These are phyloP conservation scores for Drosophila monieri DNA, from an alignment of 2,888 invertebrate species.

Conservation along the genomic window DNA sequence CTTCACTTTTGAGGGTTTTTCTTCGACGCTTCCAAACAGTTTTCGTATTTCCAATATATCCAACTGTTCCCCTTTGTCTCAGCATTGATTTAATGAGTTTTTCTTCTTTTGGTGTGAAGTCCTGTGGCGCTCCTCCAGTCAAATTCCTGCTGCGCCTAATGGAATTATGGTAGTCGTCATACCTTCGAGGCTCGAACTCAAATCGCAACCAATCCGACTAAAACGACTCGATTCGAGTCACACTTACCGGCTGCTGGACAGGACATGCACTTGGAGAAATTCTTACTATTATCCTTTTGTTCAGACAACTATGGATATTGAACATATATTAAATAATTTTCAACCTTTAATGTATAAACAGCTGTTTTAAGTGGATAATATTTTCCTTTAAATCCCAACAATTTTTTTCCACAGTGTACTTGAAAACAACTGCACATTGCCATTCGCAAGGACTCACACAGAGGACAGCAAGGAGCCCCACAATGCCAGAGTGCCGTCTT, in stretches of 20 bases:
- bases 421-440: not conserved
- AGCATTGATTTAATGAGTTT: constrained; percentile 70
- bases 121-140: constrained; percentile 59
- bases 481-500: constrained; percentile 57
- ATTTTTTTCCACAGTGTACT: constrained; percentile 8
- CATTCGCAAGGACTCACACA: constrained; percentile 30
- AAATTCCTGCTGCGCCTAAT: constrained; percentile 57
- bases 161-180: constrained; percentile 72
- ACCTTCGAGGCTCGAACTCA: constrained; percentile 40
- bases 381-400: not conserved
- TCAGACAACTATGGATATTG: too few species aligned
- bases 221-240: constrained; percentile 50
- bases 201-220: constrained; percentile 25
- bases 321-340: too few species aligned
- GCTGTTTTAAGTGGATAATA: too few species aligned
- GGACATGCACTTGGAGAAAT: constrained; percentile 13
- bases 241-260: constrained; percentile 52
- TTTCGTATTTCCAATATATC: constrained; percentile 55
- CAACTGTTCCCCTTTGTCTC: constrained; percentile 42
- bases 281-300: not conserved
- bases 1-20: constrained; percentile 56
- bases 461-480: constrained; percentile 42
- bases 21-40: constrained; percentile 46
- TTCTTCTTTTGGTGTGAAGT: constrained; percentile 65
- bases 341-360: not conserved